phyloP scores from a whole-genome alignment of 2,888 invertebrate genomes.

The Cataglyphis livida region DNA sequence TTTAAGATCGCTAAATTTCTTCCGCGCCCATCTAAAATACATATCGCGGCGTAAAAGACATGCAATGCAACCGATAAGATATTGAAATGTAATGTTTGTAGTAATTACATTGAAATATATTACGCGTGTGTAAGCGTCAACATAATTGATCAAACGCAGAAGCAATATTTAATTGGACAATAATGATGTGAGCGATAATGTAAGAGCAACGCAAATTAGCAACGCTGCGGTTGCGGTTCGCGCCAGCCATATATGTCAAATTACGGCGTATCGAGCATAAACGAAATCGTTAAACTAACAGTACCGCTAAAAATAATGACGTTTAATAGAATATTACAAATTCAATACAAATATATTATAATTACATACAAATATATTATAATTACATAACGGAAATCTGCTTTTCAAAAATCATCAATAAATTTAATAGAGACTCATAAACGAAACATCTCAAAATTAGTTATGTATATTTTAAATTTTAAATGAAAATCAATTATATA shows the following conservation, averaged over 20 bases:
- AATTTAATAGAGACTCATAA: neutral
- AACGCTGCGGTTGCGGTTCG: slow-evolving; percentile 54
- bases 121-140: slow-evolving; percentile 11
- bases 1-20: slow-evolving; percentile 43
- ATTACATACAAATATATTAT: neutral
- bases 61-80: neutral
- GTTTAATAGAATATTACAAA: slow-evolving; percentile 14
- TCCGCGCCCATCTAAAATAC: neutral
- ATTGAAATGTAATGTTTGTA: slow-evolving; percentile 9
- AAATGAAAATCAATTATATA: neutral
- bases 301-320: slow-evolving; percentile 37
- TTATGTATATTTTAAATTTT: neutral
- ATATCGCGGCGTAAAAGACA: neutral
- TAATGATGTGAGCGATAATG: slow-evolving; percentile 57
- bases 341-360: neutral
- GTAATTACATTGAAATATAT: neutral
- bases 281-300: slow-evolving; percentile 49
- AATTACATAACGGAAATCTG: too few species aligned
- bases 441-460: neutral
- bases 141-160: slow-evolving; percentile 37
- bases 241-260: slow-evolving; percentile 51
- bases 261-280: slow-evolving; percentile 50
- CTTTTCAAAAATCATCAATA: neutral
- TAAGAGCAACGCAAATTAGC: slow-evolving; percentile 53
- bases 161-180: slow-evolving; percentile 55